Evolutionary conservation across 1,140 invertebrate species (phyloP).

Genomic region (Schlechtendalia chinensis): DNA sequence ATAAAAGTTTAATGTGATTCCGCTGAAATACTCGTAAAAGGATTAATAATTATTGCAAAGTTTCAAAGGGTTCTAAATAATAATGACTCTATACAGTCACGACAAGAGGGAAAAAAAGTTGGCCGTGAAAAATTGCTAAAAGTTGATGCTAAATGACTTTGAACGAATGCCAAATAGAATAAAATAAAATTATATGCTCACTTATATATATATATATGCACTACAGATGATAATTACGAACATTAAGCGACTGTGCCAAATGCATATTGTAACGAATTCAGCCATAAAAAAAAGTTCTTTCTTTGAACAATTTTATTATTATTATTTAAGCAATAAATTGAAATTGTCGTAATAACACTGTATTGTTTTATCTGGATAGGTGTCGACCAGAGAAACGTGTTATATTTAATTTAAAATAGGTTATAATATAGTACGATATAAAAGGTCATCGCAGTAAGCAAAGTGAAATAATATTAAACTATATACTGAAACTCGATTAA

Average conservation of each 20-base stretch:
- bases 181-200: constrained; percentile 21
- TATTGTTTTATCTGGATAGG: too few relatives aligned
- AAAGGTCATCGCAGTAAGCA: neutral
- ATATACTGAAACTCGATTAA: too few relatives aligned
- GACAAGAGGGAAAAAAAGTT: constrained; percentile 25
- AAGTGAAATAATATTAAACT: too few relatives aligned
- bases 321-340: constrained; percentile 7
- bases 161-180: constrained; percentile 38
- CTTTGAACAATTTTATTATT: constrained; percentile 2
- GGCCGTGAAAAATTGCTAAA: constrained; percentile 45
- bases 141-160: constrained; percentile 45
- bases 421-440: neutral
- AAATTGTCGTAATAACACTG: neutral
- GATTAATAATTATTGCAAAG: constrained; percentile 44
- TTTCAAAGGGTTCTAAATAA: constrained; percentile 46
- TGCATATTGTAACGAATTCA: constrained; percentile 40
- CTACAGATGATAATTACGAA: constrained; percentile 37
- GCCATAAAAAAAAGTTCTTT: constrained; percentile 28
- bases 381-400: too few relatives aligned
- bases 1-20: constrained; percentile 42
- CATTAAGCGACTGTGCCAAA: constrained; percentile 41
- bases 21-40: constrained; percentile 41
- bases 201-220: constrained; percentile 23
- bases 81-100: constrained; percentile 14
- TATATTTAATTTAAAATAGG: neutral